Evolutionary conservation across 2,797 vertebrate genomes (phyloP), one percentile per base, ranked within the genome.

Genomic region (Neopelma chrysocephalum): DNA sequence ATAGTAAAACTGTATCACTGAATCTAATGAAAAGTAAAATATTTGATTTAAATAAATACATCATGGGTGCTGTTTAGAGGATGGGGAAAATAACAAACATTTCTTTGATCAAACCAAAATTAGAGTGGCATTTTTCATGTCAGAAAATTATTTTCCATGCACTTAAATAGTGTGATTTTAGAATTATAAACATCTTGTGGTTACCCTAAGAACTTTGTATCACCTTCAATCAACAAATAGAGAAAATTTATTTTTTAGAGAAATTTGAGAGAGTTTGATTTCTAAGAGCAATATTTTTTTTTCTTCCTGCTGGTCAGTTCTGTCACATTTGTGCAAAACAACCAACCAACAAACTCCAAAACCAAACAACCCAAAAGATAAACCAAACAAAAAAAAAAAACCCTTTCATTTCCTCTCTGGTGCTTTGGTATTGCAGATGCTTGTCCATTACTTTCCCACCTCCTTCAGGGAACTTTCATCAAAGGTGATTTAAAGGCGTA

Each of bases 51-150:
- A 73, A 38, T 53, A 79, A 77, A 36, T 38, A 11, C 21, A 62
- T 40, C 5, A 11, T 0, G 0, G 66, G 9, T 60, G 23, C 71
- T 90, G 12, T 84, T 94, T 15, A n/a, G 47, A 87, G 82, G 22
- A 8, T 50, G 9, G 23, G 12, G 15, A 40, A 94, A 82, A 58
- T 22, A 80, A 6, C 26, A 81, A 71, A 26, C 0, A 0, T 73
- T 90, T 82, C 12, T 81, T 70, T 62, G 20, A 42, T 84, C 21
- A 70, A 76, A 57, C 8, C 10, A 82, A 84, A 87, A 68, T 53
- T 9, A 40, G 18, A 70, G 26, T 1, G 0, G 23, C 32, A 12
- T 29, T 78, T 69, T 84, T 70, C 1, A 0, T 64, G 5, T 42
- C 34, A 61, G 10, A 66, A 95, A 73, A 60, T 70, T 26, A 32